Percentiles rank a stretch among this genome's conserved stretches.
Conservation (phyloP, 2,797 vertebrate genomes). For the Syndactyla subalaris region DNA sequence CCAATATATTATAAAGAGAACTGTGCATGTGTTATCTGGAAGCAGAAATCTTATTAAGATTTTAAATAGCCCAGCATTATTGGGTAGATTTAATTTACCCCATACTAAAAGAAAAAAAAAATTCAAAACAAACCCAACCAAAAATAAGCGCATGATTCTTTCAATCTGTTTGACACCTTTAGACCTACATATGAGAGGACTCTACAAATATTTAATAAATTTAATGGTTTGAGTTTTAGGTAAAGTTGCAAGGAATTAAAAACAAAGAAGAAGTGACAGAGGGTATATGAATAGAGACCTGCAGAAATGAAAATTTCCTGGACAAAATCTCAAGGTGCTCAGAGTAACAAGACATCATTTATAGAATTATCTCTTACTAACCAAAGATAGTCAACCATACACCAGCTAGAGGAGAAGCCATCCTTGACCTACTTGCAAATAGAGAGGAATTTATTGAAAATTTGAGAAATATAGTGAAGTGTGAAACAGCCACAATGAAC, state of each 20-base stretch:
- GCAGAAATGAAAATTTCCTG: background rate
- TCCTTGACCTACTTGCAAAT: slow-evolving; percentile 25
- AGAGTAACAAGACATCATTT: background rate
- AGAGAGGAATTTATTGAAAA: background rate
- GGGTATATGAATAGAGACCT: background rate
- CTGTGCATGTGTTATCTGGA: background rate
- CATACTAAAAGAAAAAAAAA: background rate
- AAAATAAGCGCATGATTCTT: background rate
- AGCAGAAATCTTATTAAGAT: background rate
- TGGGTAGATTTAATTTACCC: background rate
- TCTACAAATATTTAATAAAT: background rate
- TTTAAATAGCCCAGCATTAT: background rate
- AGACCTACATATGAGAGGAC: background rate
- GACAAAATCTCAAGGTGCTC: slow-evolving; percentile 1
- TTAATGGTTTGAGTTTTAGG: background rate
- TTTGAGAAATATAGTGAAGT: background rate
- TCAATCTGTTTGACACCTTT: background rate
- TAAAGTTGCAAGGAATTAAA: background rate
- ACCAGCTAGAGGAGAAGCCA: background rate
- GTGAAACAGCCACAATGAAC: background rate
- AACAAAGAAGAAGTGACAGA: background rate
- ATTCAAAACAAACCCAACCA: background rate
- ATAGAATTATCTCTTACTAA: slow-evolving; percentile 20
- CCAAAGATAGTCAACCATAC: background rate
- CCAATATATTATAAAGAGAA: background rate